Percentiles rank a stretch among this genome's conserved stretches.
Conservation (phyloP, 2,888 invertebrate genomes). For the Copidosoma aretas region DNA sequence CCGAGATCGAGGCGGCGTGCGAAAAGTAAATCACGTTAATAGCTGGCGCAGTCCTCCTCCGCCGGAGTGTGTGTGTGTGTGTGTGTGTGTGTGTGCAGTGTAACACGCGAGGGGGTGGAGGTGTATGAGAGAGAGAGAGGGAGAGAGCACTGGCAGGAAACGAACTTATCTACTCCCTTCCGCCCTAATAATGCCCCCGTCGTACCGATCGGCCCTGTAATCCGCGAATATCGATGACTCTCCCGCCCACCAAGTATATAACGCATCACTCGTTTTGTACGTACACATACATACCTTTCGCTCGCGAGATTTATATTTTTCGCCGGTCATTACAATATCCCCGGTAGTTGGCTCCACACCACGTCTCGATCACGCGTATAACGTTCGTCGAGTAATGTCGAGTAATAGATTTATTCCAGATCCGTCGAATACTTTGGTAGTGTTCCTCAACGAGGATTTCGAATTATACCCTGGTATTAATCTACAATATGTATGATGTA, state of each 20-base stretch:
- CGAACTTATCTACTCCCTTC: conserved; percentile 49
- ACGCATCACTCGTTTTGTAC: conserved; percentile 17
- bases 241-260: neutral
- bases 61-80: neutral
- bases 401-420: too few relatives aligned
- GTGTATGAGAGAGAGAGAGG: neutral
- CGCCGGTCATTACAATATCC: too few relatives aligned
- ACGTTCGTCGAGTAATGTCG: too few relatives aligned
- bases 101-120: neutral
- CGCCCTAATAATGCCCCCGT: conserved; percentile 48
- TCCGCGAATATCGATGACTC: conserved; percentile 49
- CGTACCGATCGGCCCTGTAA: conserved; percentile 48
- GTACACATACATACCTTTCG: too few relatives aligned
- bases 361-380: too few relatives aligned
- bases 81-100: too few relatives aligned
- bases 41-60: conserved; percentile 18
- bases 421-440: too few relatives aligned
- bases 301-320: neutral
- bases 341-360: too few relatives aligned
- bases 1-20: conserved; percentile 28
- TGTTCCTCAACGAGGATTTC: too few relatives aligned
- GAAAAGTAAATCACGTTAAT: conserved; percentile 49
- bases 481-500: neutral
- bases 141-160: conserved; percentile 41
- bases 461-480: too few relatives aligned